These are phyloP conservation scores for Yponomeuta malinellus DNA, from an alignment of 2,888 invertebrate species.

Conservation along the genomic window DNA sequence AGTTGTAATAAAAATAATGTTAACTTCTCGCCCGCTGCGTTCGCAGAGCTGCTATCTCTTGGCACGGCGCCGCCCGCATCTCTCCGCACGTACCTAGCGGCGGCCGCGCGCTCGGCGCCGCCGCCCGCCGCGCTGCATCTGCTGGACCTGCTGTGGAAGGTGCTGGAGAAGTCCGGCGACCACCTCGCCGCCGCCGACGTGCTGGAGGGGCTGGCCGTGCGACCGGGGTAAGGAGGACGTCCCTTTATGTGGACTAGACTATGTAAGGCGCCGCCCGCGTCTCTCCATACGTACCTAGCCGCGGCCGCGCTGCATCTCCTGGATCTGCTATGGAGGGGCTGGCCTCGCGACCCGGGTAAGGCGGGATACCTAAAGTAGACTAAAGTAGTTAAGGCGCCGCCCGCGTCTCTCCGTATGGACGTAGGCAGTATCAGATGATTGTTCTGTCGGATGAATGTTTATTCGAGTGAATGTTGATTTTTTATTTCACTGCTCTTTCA, in stretches of 20 bases:
- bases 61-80: constrained; percentile 81
- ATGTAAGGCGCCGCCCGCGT: constrained; percentile 79
- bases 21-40: background rate
- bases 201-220: constrained; percentile 89
- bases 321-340: constrained; percentile 91
- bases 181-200: constrained; percentile 95
- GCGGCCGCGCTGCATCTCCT: constrained; percentile 77
- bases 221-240: constrained; percentile 70
- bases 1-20: no score
- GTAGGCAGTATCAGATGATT: constrained; percentile 39
- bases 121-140: constrained; percentile 77
- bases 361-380: background rate
- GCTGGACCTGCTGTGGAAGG: constrained; percentile 95
- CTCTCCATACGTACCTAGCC: constrained; percentile 83
- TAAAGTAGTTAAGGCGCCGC: constrained; percentile 76
- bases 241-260: constrained; percentile 35
- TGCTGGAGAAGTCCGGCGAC: constrained; percentile 93
- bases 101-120: constrained; percentile 72
- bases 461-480: no score
- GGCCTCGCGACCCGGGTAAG: constrained; percentile 83
- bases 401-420: constrained; percentile 85
- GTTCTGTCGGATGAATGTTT: no score
- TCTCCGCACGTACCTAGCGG: constrained; percentile 84
- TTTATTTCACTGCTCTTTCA: no score
- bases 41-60: constrained; percentile 77